Evolutionary conservation across 2,888 invertebrate genomes (phyloP), one percentile per base, ranked within the genome.

Genomic region (Nephrotoma appendiculata): DNA sequence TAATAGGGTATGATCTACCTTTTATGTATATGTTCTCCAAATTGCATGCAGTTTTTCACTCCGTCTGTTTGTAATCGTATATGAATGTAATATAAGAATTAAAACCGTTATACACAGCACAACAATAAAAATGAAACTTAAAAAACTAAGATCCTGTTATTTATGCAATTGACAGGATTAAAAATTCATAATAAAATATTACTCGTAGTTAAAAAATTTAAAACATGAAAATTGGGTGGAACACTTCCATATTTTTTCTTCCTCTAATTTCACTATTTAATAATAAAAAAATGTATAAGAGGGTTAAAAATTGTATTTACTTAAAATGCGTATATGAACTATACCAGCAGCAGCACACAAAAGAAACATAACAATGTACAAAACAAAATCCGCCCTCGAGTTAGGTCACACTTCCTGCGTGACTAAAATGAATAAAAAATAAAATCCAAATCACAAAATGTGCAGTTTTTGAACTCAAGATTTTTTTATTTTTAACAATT

Each of bases 321-420:
- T 84, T 84, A 42, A 84, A 84, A 42, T 42, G 42, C 41, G 41
- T n/a, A 83, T 41, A n/a, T 31, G 83, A 83, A 83, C 7, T 31
- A 9, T 31, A 31, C 31, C 31, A 31, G 31, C 3, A 31, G 31
- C 31, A 31, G 31, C 3, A 31, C 31, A 71, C 71, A 71, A 71
- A 71, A 71, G 71, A 71, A 71, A 71, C 71, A 71, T 31, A 71
- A 71, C 71, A 71, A 71, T 71, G 71, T 71, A 71, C 31, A 71
- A 71, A 71, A 71, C 71, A 71, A 84, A 84, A 84, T 42, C 84
- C 84, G 84, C 84, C 84, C 84, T 84, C 84, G 84, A 84, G 84
- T 84, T 42, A 84, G 84, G 84, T 84, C 84, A 84, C 84, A 84
- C 84, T 84, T 84, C 84, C 84, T 84, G 84, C 43, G 84, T 84